Evolutionary conservation across 2,797 vertebrate genomes (phyloP), one percentile per base, ranked within the genome.

Genomic region (Vultur gryphus): DNA sequence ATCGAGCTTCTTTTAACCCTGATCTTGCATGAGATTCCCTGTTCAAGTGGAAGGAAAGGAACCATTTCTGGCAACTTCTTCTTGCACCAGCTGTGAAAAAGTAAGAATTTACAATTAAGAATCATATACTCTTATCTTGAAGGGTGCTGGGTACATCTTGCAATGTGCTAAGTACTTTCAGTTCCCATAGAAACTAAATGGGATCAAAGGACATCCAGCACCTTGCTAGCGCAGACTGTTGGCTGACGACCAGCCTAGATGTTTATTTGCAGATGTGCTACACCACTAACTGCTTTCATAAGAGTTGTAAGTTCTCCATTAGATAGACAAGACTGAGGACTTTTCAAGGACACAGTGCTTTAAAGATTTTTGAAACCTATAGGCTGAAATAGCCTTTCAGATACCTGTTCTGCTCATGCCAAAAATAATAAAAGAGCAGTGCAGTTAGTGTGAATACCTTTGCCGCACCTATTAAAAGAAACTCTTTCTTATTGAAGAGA

Each of bases 111-210:
- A 35, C 37, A 69, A 54, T 57, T 78, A 70, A 51, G 41, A 82
- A 84, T 55, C 65, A 84, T 72, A 64, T 33, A 67, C 31, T 49
- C 25, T 72, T 93, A 72, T 62, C 77, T 71, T 48, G 33, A 85
- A 92, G 75, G 43, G 46, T 87, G 31, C 59, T 3, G 15, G 70
- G 58, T 58, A 37, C 23, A 37, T 83, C 87, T 66, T 77, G 59
- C 57, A 75, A 21, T 8, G 26, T 54, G 31, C 48, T 62, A 24
- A 62, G 41, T 71, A 65, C 54, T 61, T 85, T 71, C 79, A 71
- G 84, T 93, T 94, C 89, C 94, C 65, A 89, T 48, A 92, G 89
- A 97, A 95, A 91, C 76, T 31, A 51, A 46, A 67, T 7, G 61
- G 52, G 84, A 92, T 89, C 90, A 94, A 79, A 94, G 89, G 81